phyloP scores from a whole-genome alignment of 2,113 vertebrate genomes.

The Hemicordylus capensis region DNA sequence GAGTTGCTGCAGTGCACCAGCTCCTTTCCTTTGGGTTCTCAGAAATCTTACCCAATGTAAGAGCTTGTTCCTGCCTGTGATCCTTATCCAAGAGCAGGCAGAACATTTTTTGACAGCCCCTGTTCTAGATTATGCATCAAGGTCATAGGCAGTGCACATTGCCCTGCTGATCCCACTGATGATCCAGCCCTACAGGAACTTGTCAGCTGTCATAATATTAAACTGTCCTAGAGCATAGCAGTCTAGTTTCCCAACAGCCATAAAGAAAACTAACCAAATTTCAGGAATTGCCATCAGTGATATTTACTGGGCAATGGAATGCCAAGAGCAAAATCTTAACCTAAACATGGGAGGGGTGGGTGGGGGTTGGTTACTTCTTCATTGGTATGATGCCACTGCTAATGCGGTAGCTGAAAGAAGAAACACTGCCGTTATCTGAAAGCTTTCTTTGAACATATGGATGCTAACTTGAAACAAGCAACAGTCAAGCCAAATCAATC shows the following conservation, averaged over 20 bases:
- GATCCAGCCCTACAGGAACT: neutral
- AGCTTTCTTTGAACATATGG: neutral
- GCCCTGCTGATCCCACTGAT: neutral
- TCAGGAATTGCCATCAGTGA: neutral
- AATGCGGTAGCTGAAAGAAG: neutral
- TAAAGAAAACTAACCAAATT: neutral
- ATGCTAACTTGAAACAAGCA: neutral
- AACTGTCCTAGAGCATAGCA: neutral
- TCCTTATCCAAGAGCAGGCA: conserved; percentile 12
- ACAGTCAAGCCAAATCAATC: neutral
- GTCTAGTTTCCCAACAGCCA: neutral
- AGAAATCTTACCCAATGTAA: neutral
- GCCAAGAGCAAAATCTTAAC: neutral
- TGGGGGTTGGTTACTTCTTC: neutral
- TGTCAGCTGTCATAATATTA: neutral
- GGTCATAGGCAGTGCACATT: neutral
- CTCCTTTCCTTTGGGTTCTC: neutral
- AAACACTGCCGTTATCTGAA: neutral
- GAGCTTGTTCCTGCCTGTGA: neutral
- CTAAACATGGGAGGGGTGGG: neutral
- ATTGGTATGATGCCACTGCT: neutral
- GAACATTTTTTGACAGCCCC: conserved; percentile 9
- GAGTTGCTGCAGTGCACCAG: neutral
- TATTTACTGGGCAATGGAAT: neutral
- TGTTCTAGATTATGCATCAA: neutral